Conservation (phyloP, 1,140 invertebrate genomes). For the Bilobella aurantiaca region DNA sequence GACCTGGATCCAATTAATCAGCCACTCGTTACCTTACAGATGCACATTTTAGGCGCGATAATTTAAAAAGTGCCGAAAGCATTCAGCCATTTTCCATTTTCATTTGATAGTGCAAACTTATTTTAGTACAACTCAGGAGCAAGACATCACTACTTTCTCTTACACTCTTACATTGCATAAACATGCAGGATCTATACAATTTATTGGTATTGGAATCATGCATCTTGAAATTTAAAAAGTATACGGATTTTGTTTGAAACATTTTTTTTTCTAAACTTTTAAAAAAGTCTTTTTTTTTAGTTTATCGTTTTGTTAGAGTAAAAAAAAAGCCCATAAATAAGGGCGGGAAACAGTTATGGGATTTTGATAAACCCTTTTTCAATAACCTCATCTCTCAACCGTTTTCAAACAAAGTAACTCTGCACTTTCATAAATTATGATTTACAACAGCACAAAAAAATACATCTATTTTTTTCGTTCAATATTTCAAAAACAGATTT, state of each 20-base stretch:
- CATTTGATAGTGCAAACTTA: neutral
- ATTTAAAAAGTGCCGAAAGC: neutral
- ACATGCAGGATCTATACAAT: no score
- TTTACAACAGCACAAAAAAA: neutral
- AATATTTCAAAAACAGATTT: neutral
- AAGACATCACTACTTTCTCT: no score
- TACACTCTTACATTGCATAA: no score
- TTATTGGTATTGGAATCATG: neutral
- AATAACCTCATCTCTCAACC: no score
- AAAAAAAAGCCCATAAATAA: neutral
- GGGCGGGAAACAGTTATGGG: neutral
- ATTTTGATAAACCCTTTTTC: neutral
- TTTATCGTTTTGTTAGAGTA: neutral
- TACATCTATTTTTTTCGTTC: neutral
- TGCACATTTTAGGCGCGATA: neutral
- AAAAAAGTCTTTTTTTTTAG: neutral
- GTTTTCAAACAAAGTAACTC: no score
- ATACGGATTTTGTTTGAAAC: neutral
- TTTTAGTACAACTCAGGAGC: no score
- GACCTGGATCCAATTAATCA: neutral
- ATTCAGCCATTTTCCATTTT: neutral
- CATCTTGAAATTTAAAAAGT: neutral
- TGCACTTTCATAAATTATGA: no score
- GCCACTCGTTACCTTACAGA: neutral
- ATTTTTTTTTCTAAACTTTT: neutral